These are phyloP conservation scores for Peromyscus aztecus DNA, from an alignment of 2,797 vertebrate genomes.

Conservation along the genomic window DNA sequence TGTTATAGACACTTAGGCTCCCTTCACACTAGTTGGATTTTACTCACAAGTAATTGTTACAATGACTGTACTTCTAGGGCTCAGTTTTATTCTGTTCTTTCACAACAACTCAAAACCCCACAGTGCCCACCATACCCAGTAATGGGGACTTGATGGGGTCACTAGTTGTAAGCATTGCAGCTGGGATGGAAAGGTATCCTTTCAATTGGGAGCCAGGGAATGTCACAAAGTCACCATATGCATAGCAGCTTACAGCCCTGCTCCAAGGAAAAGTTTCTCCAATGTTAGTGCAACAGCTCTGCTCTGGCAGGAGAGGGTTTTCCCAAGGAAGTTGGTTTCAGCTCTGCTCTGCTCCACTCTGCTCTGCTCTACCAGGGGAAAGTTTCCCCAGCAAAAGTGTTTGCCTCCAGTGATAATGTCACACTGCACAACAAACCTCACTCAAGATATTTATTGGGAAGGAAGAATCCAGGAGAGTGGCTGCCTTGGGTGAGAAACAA, in stretches of 20 bases:
- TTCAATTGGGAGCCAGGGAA: too few relatives aligned
- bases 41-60: background rate
- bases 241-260: background rate
- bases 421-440: background rate
- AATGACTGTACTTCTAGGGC: background rate
- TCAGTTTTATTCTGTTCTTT: background rate
- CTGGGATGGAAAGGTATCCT: background rate
- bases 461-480: background rate
- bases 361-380: background rate
- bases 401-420: background rate
- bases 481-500: background rate
- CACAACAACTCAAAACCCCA: background rate
- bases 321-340: background rate
- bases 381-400: background rate
- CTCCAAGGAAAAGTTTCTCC: background rate
- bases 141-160: background rate
- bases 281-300: background rate
- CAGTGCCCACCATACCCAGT: background rate
- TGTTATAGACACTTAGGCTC: background rate
- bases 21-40: constrained; percentile 26
- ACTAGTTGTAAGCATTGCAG: background rate
- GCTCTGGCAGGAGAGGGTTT: background rate
- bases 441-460: background rate
- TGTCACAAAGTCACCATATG: background rate
- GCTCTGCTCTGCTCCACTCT: background rate